phyloP scores from a whole-genome alignment of 2,888 invertebrate species.

The Bombylius discolor region DNA sequence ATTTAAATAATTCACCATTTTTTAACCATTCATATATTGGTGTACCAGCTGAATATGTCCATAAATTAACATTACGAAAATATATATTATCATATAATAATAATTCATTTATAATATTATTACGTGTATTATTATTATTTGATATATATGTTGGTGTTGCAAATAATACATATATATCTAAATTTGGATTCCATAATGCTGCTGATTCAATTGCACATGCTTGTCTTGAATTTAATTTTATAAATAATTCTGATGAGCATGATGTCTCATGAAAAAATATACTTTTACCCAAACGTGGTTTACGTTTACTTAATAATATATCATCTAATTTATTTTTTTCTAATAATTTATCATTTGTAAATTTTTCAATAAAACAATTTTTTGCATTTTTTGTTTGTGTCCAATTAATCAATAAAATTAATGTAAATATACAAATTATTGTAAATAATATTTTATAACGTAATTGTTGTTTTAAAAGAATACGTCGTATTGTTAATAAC shows the following conservation, averaged over 20 bases:
- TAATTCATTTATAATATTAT: constrained; percentile 23
- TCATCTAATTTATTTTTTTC: constrained; percentile 19
- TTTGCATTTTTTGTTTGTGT: background rate
- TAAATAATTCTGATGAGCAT: constrained; percentile 15
- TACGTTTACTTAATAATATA: constrained; percentile 21
- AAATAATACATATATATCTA: constrained; percentile 28
- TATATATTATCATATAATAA: constrained; percentile 27
- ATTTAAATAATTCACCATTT: constrained; percentile 23
- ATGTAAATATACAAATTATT: background rate
- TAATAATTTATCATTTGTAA: background rate
- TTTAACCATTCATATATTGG: constrained; percentile 29
- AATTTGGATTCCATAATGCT: constrained; percentile 29
- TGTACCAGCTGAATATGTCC: constrained; percentile 27
- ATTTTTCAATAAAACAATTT: background rate
- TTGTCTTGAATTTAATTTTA: constrained; percentile 27
- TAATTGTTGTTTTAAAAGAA: background rate
- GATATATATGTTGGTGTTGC: constrained; percentile 23
- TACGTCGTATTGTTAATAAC: background rate
- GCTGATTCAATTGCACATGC: constrained; percentile 36
- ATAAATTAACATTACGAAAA: constrained; percentile 27
- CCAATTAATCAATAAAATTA: background rate
- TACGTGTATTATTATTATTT: constrained; percentile 11
- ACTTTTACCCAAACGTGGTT: constrained; percentile 24
- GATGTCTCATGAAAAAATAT: constrained; percentile 37
- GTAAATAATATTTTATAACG: background rate